Conservation (phyloP, 2,113 vertebrate species). For the Oostethus manadensis region DNA sequence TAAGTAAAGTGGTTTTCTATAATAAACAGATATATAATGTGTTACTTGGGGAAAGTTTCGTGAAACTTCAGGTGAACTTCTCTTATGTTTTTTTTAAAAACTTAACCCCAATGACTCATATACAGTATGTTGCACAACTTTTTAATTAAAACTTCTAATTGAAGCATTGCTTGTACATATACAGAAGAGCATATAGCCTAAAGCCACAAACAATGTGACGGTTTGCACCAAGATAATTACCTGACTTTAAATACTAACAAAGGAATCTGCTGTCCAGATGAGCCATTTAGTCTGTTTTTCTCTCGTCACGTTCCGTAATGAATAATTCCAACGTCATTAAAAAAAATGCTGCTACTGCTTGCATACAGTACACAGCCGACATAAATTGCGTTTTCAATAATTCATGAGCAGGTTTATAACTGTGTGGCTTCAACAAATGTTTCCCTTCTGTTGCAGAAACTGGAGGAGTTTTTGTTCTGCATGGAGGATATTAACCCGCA, state of each 20-base stretch:
- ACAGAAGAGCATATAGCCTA: constrained; percentile 22
- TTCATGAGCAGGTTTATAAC: constrained; percentile 55
- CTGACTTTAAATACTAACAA: constrained; percentile 54
- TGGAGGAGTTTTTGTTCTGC: constrained; percentile 76
- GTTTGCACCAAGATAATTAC: constrained; percentile 59
- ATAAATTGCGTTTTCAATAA: constrained; percentile 62
- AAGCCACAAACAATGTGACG: constrained; percentile 48
- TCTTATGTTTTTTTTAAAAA: constrained; percentile 8
- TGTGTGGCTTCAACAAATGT: constrained; percentile 49
- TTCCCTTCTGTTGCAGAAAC: constrained; percentile 66
- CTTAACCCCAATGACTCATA: background rate
- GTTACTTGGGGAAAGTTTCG: background rate
- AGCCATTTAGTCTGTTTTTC: constrained; percentile 49
- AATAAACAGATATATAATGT: constrained; percentile 2
- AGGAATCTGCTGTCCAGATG: constrained; percentile 46
- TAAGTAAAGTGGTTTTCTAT: background rate
- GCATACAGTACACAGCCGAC: constrained; percentile 41
- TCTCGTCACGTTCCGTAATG: constrained; percentile 54
- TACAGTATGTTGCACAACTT: constrained; percentile 8
- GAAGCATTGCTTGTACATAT: constrained; percentile 30
- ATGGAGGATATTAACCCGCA: constrained; percentile 69
- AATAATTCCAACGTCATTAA: constrained; percentile 62
- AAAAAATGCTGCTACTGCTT: constrained; percentile 44
- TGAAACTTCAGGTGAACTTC: background rate
- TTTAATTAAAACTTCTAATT: constrained; percentile 35